These are phyloP conservation scores for Ooceraea biroi DNA, from an alignment of 1,140 invertebrate genomes.

Conservation along the genomic window DNA sequence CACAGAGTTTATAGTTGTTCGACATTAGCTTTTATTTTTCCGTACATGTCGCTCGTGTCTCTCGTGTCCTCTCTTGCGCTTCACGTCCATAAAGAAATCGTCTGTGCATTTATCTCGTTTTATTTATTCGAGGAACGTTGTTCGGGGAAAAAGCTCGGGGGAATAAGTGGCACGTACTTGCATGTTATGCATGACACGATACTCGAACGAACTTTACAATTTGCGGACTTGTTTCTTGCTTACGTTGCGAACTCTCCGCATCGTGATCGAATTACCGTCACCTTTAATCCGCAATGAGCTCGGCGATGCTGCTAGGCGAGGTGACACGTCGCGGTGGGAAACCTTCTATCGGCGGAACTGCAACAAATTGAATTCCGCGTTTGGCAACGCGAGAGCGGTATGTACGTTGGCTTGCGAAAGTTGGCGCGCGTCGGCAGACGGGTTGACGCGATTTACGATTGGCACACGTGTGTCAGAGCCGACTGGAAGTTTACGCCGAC, in stretches of 20 bases:
- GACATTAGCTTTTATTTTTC: not conserved
- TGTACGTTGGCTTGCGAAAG: conserved; percentile 57
- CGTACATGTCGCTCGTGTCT: not conserved
- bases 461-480: conserved; percentile 71
- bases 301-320: conserved; percentile 24
- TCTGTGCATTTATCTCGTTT: conserved; percentile 37
- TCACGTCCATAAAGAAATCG: conserved; percentile 6
- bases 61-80: too few species aligned
- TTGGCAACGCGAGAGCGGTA: conserved; percentile 53
- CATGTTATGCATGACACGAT: conserved; percentile 27
- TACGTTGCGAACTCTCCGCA: conserved; percentile 9
- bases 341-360: conserved; percentile 16
- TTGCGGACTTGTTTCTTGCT: conserved; percentile 27
- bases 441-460: conserved; percentile 72
- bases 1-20: not conserved
- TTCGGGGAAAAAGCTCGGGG: not conserved
- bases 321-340: conserved; percentile 28
- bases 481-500: conserved; percentile 60
- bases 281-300: conserved; percentile 49
- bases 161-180: not conserved
- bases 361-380: conserved; percentile 75
- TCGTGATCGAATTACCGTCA: conserved; percentile 49
- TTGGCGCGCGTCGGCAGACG: conserved; percentile 48
- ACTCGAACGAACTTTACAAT: conserved; percentile 33
- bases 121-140: not conserved